A percentile compares a stretch with the other conserved stretches of the same genome.
Evolutionary conservation across 2,113 vertebrate genomes (phyloP).

Genomic region (Lophochroa leadbeateri): DNA sequence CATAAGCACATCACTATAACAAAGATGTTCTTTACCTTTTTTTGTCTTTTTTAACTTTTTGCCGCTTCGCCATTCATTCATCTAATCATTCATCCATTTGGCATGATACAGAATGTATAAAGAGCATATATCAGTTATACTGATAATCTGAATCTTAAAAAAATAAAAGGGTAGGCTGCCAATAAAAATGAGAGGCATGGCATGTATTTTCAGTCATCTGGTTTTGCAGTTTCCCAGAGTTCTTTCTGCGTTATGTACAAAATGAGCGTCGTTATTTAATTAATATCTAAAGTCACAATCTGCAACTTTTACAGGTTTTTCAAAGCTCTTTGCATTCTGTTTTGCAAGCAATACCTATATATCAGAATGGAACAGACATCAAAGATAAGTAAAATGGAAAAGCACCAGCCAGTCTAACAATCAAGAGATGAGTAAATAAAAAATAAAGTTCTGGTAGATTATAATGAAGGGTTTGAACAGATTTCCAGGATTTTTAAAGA

Average conservation of each 20-base stretch:
- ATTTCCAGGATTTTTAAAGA: neutral
- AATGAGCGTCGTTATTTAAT: neutral
- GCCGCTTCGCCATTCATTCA: neutral
- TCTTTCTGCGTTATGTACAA: neutral
- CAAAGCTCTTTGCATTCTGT: neutral
- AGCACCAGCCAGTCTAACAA: neutral
- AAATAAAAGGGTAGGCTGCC: neutral
- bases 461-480: neutral
- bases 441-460: neutral
- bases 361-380: neutral
- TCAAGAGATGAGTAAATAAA: neutral
- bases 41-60: neutral
- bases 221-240: neutral
- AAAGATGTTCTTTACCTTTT: fast-evolving
- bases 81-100: neutral
- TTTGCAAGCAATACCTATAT: neutral
- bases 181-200: neutral
- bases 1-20: neutral
- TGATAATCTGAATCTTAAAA: neutral
- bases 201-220: neutral
- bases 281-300: neutral
- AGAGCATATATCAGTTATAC: neutral
- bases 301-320: neutral
- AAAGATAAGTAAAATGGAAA: neutral
- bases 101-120: fast-evolving